These are phyloP conservation scores for Fragum whitleyi DNA, from an alignment of 2,888 invertebrate species.

Conservation along the genomic window DNA sequence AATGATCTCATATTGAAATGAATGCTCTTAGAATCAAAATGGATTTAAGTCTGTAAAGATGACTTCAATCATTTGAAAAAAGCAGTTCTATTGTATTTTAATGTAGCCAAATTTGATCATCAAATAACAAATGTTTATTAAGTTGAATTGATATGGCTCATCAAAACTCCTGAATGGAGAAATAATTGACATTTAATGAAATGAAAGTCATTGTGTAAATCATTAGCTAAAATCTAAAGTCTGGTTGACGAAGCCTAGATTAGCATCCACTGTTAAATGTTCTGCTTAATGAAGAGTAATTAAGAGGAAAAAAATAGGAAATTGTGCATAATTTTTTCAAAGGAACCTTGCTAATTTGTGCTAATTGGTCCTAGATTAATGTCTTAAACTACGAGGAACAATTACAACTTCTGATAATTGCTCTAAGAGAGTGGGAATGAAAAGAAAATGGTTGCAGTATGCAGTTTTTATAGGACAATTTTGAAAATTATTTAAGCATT, in stretches of 20 bases:
- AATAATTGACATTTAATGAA: conserved; percentile 1
- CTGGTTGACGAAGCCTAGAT: not conserved
- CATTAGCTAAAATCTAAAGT: not conserved
- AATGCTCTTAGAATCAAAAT: too few species aligned
- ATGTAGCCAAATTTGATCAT: too few species aligned
- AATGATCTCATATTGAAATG: too few species aligned
- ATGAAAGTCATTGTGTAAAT: not conserved
- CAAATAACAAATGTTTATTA: too few species aligned
- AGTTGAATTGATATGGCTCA: not conserved
- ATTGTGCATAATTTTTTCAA: conserved; percentile 12
- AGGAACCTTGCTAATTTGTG: not conserved
- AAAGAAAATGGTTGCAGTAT: conserved; percentile 1
- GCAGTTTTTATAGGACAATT: not conserved
- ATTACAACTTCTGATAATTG: conserved; percentile 1
- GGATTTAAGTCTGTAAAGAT: too few species aligned
- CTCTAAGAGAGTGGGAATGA: conserved; percentile 1
- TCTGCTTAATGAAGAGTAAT: conserved; percentile 9
- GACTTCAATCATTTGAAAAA: too few species aligned
- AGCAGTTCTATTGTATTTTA: too few species aligned
- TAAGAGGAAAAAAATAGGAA: conserved; percentile 12
- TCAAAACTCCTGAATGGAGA: not conserved
- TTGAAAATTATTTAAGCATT: conserved; percentile 4
- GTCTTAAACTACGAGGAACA: not conserved
- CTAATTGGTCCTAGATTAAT: conserved; percentile 11
- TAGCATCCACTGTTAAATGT: conserved; percentile 4